Conservation (phyloP, 2,113 vertebrate genomes). For the Ardeotis arabs region DNA sequence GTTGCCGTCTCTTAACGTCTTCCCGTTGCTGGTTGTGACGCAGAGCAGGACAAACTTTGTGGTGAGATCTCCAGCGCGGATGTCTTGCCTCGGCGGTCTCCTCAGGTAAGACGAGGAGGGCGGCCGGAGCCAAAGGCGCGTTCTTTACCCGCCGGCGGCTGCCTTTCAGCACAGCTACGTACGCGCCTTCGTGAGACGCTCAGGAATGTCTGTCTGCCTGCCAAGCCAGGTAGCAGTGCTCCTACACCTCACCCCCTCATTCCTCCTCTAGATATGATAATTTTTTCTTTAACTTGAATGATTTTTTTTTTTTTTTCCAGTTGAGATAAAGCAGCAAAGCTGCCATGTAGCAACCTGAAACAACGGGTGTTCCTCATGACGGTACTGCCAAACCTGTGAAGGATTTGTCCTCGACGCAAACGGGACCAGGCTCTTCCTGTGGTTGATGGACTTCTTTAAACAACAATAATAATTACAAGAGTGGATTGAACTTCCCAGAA, state of each 20-base stretch:
- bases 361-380: not conserved
- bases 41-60: too few relatives aligned
- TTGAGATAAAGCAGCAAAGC: not conserved
- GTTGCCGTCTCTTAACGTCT: too few relatives aligned
- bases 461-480: not conserved
- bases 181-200: not conserved
- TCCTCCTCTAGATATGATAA: not conserved
- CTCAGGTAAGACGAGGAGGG: not conserved
- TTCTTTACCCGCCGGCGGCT: not conserved
- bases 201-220: not conserved
- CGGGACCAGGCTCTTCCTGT: not conserved
- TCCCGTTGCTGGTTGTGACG: too few relatives aligned
- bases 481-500: not conserved
- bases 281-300: not conserved
- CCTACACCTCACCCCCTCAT: not conserved
- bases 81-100: not conserved
- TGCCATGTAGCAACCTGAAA: not conserved
- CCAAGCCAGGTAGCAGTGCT: not conserved
- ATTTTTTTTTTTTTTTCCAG: not conserved
- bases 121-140: not conserved
- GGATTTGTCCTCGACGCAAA: not conserved
- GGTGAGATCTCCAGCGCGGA: not conserved
- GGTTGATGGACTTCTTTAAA: not conserved
- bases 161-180: not conserved
- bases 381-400: not conserved